Evolutionary conservation across 2,113 vertebrate species (phyloP).

Genomic region (Seriola dumerili): DNA sequence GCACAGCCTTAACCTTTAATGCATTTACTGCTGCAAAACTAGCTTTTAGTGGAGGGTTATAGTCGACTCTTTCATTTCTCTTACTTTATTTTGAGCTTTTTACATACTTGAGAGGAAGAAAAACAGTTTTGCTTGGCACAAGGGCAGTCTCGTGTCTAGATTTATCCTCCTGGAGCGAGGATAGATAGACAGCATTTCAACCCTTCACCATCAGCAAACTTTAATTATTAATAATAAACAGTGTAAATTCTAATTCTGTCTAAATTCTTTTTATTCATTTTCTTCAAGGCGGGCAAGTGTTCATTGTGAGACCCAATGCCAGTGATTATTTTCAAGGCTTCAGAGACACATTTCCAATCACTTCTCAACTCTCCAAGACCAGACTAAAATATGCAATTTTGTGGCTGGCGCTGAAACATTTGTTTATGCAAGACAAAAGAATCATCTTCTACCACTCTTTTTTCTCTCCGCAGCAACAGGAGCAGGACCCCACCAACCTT

Average conservation of each 20-base stretch:
- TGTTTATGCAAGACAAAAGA: not conserved
- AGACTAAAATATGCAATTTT: not conserved
- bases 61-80: not conserved
- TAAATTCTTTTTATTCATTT: not conserved
- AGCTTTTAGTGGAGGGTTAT: constrained; percentile 12
- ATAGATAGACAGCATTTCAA: not conserved
- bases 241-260: not conserved
- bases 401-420: not conserved
- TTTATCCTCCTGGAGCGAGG: not conserved
- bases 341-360: not conserved
- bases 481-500: constrained; percentile 85
- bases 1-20: constrained; percentile 38
- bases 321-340: not conserved
- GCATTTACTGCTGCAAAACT: constrained; percentile 33
- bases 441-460: constrained; percentile 11
- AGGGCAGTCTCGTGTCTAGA: not conserved
- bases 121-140: not conserved
- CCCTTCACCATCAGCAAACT: not conserved
- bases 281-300: not conserved
- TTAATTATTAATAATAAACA: constrained; percentile 9
- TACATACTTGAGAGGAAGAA: constrained; percentile 11
- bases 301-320: not conserved
- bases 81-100: constrained; percentile 13
- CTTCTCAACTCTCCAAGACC: not conserved
- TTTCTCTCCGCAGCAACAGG: constrained; percentile 80